Percentiles rank a stretch among this genome's conserved stretches.
phyloP scores from a whole-genome alignment of 2,888 invertebrate genomes.

The Cryptocheilus praepositus region DNA sequence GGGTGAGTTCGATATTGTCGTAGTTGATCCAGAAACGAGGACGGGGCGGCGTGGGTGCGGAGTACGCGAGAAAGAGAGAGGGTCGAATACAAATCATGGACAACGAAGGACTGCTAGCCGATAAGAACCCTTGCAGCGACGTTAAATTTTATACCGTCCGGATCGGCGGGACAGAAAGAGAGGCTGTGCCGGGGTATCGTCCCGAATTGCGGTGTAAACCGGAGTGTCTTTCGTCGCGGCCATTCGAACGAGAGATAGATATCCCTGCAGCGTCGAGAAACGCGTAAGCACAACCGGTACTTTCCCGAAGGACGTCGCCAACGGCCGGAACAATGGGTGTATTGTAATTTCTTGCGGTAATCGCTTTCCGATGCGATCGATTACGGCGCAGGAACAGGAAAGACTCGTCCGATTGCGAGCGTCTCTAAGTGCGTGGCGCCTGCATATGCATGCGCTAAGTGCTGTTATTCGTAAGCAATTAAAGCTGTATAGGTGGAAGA shows the following conservation, averaged over 20 bases:
- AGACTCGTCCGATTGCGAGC: too few relatives aligned
- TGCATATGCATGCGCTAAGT: too few relatives aligned
- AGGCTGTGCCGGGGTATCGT: not conserved
- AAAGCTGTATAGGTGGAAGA: too few relatives aligned
- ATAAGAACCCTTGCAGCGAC: slow-evolving; percentile 14
- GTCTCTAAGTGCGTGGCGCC: too few relatives aligned
- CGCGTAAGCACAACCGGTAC: too few relatives aligned
- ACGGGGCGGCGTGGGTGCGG: slow-evolving; percentile 1
- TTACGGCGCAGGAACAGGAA: too few relatives aligned
- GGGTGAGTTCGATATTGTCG: slow-evolving; percentile 23
- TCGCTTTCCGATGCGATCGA: too few relatives aligned
- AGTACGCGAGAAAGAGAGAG: slow-evolving; percentile 6
- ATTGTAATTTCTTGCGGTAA: too few relatives aligned
- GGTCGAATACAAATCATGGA: slow-evolving; percentile 31
- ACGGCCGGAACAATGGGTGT: too few relatives aligned
- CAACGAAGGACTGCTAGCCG: slow-evolving; percentile 14
- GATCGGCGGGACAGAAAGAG: not conserved
- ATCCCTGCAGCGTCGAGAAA: too few relatives aligned
- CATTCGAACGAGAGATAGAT: slow-evolving; percentile 3
- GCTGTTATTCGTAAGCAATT: too few relatives aligned
- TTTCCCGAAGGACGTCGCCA: not conserved
- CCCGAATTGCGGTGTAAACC: slow-evolving; percentile 15
- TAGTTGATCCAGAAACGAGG: slow-evolving; percentile 29
- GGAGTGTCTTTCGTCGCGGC: slow-evolving; percentile 11
- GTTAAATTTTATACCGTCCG: slow-evolving; percentile 21